Conservation (phyloP, 2,113 vertebrate genomes). For the Campylomormyrus tamandua region DNA sequence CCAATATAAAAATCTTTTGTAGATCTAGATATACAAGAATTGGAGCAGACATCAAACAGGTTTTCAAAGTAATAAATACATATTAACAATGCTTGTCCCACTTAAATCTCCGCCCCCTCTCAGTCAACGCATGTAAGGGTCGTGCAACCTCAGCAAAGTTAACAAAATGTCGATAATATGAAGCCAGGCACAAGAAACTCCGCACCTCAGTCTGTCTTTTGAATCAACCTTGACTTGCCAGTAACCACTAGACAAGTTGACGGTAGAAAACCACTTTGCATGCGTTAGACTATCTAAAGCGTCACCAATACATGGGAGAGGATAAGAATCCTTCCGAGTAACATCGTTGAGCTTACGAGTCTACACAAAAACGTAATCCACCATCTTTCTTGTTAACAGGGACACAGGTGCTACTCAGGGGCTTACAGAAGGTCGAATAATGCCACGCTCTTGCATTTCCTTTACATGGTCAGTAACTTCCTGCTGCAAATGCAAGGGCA, state of each 20-base stretch:
- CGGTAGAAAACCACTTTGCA: neutral
- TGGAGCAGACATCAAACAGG: neutral
- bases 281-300: neutral
- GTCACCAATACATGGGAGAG: conserved; percentile 4
- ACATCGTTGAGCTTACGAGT: neutral
- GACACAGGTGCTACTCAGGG: neutral
- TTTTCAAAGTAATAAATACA: conserved; percentile 9
- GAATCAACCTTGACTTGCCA: neutral
- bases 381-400: neutral
- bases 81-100: neutral
- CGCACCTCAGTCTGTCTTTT: conserved; percentile 1
- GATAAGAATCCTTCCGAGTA: conserved; percentile 14
- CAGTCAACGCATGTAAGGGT: conserved; percentile 1
- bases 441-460: neutral
- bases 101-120: neutral
- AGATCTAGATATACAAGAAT: conserved; percentile 14
- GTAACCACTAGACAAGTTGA: conserved; percentile 14
- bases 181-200: conserved; percentile 6
- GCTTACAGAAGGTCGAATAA: neutral
- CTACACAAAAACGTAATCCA: neutral
- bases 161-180: neutral
- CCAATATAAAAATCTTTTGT: neutral
- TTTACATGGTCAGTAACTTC: neutral
- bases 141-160: conserved; percentile 2
- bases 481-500: conserved; percentile 16